These are phyloP conservation scores for Arvicanthis niloticus DNA, from an alignment of 2,113 vertebrate species.

Conservation along the genomic window DNA sequence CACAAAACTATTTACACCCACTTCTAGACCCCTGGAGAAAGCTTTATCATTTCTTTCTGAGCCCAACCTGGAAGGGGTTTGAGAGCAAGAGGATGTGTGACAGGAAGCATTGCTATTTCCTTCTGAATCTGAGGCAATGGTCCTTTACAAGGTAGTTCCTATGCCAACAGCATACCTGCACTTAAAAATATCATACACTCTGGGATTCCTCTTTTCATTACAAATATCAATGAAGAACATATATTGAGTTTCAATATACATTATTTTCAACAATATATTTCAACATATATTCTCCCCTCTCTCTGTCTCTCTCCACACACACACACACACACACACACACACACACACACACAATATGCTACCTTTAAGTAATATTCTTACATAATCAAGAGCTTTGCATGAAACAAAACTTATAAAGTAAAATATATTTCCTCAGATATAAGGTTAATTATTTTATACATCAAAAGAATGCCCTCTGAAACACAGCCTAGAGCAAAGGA, in stretches of 20 bases:
- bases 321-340: no score
- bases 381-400: background rate
- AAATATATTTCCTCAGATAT: background rate
- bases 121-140: background rate
- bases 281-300: no score
- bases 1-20: background rate
- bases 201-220: background rate
- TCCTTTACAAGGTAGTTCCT: background rate
- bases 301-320: no score
- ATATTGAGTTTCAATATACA: background rate
- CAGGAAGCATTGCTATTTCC: no score
- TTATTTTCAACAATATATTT: no score
- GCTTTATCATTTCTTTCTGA: background rate
- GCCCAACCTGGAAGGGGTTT: background rate
- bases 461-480: background rate
- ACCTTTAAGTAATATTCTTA: background rate
- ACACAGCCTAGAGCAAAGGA: background rate
- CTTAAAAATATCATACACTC: background rate
- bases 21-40: background rate
- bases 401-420: background rate
- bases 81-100: no score
- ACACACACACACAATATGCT: background rate
- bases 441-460: background rate
- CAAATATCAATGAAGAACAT: background rate
- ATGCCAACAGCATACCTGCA: background rate